Percentiles rank a stretch among this genome's conserved stretches.
Evolutionary conservation across 2,888 invertebrate species (phyloP).

Genomic region (Aphodius granarius): DNA sequence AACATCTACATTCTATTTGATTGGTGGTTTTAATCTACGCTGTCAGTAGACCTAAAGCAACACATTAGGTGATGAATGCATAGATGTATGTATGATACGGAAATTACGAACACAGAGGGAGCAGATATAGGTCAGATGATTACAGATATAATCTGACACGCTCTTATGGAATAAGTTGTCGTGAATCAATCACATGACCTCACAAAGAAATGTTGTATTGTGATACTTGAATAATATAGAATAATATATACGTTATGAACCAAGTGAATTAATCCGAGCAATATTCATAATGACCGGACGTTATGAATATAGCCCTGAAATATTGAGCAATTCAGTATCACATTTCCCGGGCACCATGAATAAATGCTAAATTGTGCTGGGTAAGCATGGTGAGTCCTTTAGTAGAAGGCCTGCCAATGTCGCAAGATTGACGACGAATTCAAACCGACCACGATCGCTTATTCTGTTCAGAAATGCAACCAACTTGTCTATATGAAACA

Average conservation of each 20-base stretch:
- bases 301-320: no score
- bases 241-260: background rate
- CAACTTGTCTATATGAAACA: no score
- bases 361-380: no score
- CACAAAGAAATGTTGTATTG: background rate
- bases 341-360: no score
- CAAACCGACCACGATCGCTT: no score
- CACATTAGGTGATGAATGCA: background rate
- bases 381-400: no score
- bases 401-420: no score
- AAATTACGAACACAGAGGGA: background rate
- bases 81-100: background rate
- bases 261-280: background rate
- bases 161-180: background rate
- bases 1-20: no score
- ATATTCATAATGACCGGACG: no score
- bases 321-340: no score
- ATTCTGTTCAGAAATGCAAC: no score
- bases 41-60: background rate
- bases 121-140: background rate
- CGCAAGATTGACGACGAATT: no score
- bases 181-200: background rate
- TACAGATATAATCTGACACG: background rate
- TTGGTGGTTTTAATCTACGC: background rate
- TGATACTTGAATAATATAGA: background rate